A percentile compares a stretch with the other conserved stretches of the same genome.
Evolutionary conservation across 37 sponge, comb jelly and placozoan species (phyloP).

Genomic region (Cladorhizidae sp.): DNA sequence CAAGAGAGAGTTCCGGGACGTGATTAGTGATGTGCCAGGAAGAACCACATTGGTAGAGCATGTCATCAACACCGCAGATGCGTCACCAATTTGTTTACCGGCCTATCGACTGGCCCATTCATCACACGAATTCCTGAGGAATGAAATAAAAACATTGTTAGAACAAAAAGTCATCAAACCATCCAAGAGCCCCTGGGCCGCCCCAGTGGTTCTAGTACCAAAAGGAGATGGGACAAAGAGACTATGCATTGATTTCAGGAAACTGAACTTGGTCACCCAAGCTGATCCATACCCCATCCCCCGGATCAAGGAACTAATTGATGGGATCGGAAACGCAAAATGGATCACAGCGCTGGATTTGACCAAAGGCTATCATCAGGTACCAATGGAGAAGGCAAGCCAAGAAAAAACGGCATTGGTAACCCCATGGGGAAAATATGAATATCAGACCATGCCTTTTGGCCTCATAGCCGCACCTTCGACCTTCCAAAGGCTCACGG

Average conservation of each 20-base stretch:
- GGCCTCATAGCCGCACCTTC: conserved; percentile 68
- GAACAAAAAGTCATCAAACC: conserved; percentile 21
- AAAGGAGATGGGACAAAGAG: conserved; percentile 35
- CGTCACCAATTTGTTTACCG: conserved; percentile 8
- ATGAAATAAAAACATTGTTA: conserved; percentile 24
- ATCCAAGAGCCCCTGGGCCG: too few species aligned
- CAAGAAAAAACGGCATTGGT: conserved; percentile 59
- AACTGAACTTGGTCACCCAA: too few species aligned
- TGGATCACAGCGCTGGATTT: conserved; percentile 34
- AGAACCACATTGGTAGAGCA: not conserved
- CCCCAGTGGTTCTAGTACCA: conserved; percentile 30
- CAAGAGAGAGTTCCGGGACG: not conserved
- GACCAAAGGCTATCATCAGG: conserved; percentile 37
- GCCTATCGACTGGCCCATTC: conserved; percentile 20
- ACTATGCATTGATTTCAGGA: too few species aligned
- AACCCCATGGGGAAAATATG: conserved; percentile 56
- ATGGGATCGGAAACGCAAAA: conserved; percentile 31
- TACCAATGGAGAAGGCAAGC: conserved; percentile 41
- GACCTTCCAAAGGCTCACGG: conserved; percentile 74
- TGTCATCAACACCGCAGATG: conserved; percentile 15
- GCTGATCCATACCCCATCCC: conserved; percentile 37
- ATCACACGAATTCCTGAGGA: not conserved
- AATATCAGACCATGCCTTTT: conserved; percentile 77
- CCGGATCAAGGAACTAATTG: conserved; percentile 25
- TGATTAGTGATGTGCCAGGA: not conserved